Evolutionary conservation across 2,888 invertebrate species (phyloP), one percentile per base, ranked within the genome.

Genomic region (Cynaeus angustus): DNA sequence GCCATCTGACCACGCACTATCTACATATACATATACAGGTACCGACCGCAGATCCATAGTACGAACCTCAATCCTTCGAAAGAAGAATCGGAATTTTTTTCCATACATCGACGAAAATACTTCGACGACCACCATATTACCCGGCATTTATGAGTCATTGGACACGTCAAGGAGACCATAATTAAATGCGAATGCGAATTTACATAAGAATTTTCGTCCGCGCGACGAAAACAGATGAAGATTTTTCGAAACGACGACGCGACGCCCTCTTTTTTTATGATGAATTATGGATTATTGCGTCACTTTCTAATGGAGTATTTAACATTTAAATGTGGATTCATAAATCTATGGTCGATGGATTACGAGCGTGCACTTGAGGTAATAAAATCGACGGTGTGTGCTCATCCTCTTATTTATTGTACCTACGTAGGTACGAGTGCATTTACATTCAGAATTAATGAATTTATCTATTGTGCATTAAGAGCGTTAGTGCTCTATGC

Each of bases 1-100:
- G 81, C 80, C 82, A 82, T 81, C 80, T 82, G 83, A 82, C 82
- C 82, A 82, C 82, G 82, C 82, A 82, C 82, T 81, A 82, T 82
- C 82, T 81, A 80, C 82, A 81, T 82, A 80, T 79, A 80, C 79
- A 79, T 75, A 76, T 73, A 75, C 75, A 77, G 76, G 72, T 74
- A 75, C 76, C 75, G 74, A 74, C 77, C 79, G 73, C 79, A 78
- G 75, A 75, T 74, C 75, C 73, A 58, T 59, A 68, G 53, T 62
- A 52, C 45, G 65, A 45, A 48, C 65, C 65, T 65, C 37, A 46
- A 55, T 33, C 55, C 41, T n/a, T 6, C 41, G 41, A 41, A 41
- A 41, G 65, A 13, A 53, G 55, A 48, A 56, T 26, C 45, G 66
- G 59, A 67, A 67, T 59, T 59, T 41, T 21, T 59, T 59, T 50